Percentiles rank a stretch among this genome's conserved stretches.
Conservation (phyloP, 2,797 vertebrate genomes). For the Acanthopagrus latus region DNA sequence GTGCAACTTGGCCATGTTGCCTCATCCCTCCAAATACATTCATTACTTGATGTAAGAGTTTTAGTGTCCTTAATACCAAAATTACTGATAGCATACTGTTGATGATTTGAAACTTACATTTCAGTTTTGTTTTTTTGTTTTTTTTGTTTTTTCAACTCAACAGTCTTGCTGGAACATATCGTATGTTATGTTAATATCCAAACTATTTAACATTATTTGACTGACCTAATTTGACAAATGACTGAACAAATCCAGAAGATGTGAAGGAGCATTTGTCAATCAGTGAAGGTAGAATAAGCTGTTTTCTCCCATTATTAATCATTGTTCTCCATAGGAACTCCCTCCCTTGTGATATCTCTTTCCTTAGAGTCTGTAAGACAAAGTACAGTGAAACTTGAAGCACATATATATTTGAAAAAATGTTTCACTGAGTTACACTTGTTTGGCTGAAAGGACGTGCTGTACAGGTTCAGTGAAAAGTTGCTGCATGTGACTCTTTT, state of each 20-base stretch:
- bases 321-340: constrained; percentile 26
- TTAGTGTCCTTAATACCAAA: constrained; percentile 34
- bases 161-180: constrained; percentile 29
- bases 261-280: constrained; percentile 15
- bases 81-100: constrained; percentile 34
- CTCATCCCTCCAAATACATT: constrained; percentile 36
- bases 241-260: not conserved
- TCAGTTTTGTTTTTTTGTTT: not conserved
- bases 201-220: constrained; percentile 29
- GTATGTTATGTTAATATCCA: constrained; percentile 38
- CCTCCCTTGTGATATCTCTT: constrained; percentile 46
- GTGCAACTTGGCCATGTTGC: constrained; percentile 54
- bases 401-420: constrained; percentile 47
- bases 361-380: constrained; percentile 45
- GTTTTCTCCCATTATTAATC: constrained; percentile 33
- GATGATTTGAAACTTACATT: constrained; percentile 12
- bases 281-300: constrained; percentile 46
- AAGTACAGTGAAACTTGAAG: constrained; percentile 62
- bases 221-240: constrained; percentile 26
- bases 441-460: constrained; percentile 54
- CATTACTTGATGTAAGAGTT: constrained; percentile 41
- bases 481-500: constrained; percentile 83
- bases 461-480: constrained; percentile 72
- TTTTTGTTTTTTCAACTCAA: constrained; percentile 3
- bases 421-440: constrained; percentile 38